Base-by-base conservation (phyloP, 2,113 vertebrate genomes). In the Sinocyclocheilus anophthalmus region DNA sequence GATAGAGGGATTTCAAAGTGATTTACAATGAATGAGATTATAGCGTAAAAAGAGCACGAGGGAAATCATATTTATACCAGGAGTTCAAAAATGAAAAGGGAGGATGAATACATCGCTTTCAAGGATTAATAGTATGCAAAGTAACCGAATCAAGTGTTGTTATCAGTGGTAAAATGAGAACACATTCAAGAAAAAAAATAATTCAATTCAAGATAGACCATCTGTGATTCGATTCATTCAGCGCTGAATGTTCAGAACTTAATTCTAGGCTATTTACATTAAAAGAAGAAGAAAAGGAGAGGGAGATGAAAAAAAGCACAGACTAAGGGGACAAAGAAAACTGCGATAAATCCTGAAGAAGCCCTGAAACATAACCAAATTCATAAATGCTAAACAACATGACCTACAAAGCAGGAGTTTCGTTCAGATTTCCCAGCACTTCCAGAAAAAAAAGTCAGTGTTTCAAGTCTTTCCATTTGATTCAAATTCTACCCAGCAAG, bases 41-140 rank as follows among this genome's bases (percentile, higher is more conserved):
- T 92, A 93, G 93, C 88, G 84, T 91, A 76, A 83, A 86, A 72
- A 86, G 75, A 65, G 77, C 39, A 22, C 24, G 63, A 81, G 81
- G 39, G 59, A 78, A 95, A 93, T 92, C 91, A 93, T 94, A 94
- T 95, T 95, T 95, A 94, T 92, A 95, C 92, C 92, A 93, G 87
- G 85, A 93, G 91, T 88, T 90, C 89, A 88, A 90, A 87, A 94
- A 94, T 94, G 92, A 94, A 94, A 93, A 88, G 91, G 89, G 90
- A 75, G 61, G n/a, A 37, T 70, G 81, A 90, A 94, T 93, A 93
- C 93, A 90, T 91, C 86, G 81, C 79, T 81, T 86, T 88, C 88
- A 61, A 53, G 92, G 94, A 95, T 95, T 94, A 94, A 92, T 91
- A 88, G 92, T 93, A 94, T 93, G 94, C 92, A 92, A 92, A 93